Percentiles rank a stretch among this genome's conserved stretches.
phyloP scores from a whole-genome alignment of 2,113 vertebrate genomes.

The Ammospiza nelsoni region DNA sequence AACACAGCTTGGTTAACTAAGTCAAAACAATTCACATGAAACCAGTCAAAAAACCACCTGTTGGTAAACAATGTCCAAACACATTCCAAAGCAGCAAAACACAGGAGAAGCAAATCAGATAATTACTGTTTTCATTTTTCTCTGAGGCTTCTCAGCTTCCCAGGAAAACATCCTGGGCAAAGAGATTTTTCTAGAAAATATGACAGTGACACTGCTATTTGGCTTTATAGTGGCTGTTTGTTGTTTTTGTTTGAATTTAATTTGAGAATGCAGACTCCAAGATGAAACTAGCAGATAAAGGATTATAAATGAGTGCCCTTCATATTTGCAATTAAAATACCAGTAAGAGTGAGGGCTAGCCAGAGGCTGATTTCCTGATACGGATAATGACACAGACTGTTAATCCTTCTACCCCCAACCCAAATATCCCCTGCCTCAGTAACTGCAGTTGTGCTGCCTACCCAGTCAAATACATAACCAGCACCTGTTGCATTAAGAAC shows the following conservation, averaged over 20 bases:
- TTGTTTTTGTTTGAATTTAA: background rate
- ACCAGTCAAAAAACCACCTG: no score
- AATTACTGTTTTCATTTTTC: no score
- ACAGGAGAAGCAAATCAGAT: no score
- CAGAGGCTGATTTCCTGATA: background rate
- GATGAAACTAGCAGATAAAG: background rate
- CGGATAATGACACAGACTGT: background rate
- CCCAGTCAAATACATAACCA: background rate
- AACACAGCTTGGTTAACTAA: no score
- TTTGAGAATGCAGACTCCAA: background rate
- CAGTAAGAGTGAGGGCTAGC: background rate
- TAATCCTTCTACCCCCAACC: background rate
- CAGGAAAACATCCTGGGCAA: no score
- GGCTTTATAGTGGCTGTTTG: background rate
- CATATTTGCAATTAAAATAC: background rate
- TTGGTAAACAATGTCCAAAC: no score
- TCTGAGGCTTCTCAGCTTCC: no score
- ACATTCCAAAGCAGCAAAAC: no score
- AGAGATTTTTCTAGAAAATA: no score
- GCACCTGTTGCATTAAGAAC: background rate
- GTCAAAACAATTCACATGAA: no score
- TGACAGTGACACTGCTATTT: background rate
- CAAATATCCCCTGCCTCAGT: background rate
- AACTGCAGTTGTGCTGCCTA: background rate
- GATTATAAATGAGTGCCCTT: background rate